A percentile compares a stretch with the other conserved stretches of the same genome.
phyloP scores from a whole-genome alignment of 2,888 invertebrate species.

The Lithophane socia region DNA sequence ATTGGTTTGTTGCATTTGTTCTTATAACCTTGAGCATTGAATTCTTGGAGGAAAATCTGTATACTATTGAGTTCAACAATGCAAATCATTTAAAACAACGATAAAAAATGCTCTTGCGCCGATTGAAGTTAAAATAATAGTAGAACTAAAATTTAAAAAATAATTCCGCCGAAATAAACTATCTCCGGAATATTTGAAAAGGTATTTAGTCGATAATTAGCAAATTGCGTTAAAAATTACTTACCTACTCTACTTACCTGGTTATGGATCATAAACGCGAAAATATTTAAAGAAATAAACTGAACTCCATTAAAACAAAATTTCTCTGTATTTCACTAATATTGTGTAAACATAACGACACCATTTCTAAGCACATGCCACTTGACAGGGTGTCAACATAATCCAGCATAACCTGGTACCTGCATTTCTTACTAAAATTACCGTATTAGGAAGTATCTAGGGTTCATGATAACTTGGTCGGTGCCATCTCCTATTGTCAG shows the following conservation, averaged over 20 bases:
- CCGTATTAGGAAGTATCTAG: slow-evolving; percentile 5
- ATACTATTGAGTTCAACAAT: slow-evolving; percentile 6
- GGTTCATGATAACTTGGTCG: slow-evolving; percentile 51
- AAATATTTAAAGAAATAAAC: slow-evolving; percentile 36
- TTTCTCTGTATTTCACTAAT: slow-evolving; percentile 24
- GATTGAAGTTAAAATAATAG: not conserved
- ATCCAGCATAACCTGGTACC: slow-evolving; percentile 33
- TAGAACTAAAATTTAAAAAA: not conserved
- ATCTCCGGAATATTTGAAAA: slow-evolving; percentile 11
- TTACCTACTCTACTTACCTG: slow-evolving; percentile 38
- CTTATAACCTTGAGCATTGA: slow-evolving; percentile 30
- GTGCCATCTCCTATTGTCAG: slow-evolving; percentile 57
- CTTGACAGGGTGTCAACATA: slow-evolving; percentile 38
- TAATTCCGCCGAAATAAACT: not conserved
- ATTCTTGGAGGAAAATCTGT: slow-evolving; percentile 36
- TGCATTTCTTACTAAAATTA: not conserved
- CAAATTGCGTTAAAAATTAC: slow-evolving; percentile 18
- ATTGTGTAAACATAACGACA: slow-evolving; percentile 47
- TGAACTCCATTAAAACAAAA: slow-evolving; percentile 12
- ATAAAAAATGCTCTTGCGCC: not conserved
- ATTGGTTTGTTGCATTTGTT: slow-evolving; percentile 28
- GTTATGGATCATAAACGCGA: slow-evolving; percentile 40
- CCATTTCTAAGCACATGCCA: slow-evolving; percentile 18
- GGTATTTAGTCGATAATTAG: slow-evolving; percentile 7
- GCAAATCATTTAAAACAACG: not conserved